Evolutionary conservation across 2,888 invertebrate species (phyloP).

Genomic region (Clitarchus hookeri): DNA sequence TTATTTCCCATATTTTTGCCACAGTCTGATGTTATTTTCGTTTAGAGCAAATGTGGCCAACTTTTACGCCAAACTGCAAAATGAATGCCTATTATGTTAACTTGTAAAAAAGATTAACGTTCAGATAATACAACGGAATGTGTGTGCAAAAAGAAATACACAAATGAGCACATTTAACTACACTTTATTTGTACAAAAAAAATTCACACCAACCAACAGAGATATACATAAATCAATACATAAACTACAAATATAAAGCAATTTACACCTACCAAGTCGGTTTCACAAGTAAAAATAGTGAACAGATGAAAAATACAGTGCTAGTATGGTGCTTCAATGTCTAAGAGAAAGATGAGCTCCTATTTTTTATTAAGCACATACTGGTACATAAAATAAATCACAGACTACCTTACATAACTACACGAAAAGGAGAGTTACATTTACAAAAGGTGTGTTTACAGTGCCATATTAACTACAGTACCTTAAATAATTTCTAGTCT

Average conservation of each 20-base stretch:
- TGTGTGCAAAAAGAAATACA: not conserved
- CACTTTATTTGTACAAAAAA: not conserved
- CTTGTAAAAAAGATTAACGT: not conserved
- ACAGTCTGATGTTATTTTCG: too few species aligned
- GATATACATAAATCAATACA: not conserved
- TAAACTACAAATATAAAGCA: not conserved
- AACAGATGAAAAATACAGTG: not conserved
- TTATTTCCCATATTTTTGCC: too few species aligned
- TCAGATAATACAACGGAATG: not conserved
- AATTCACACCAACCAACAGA: not conserved
- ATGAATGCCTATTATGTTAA: not conserved
- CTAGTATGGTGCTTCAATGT: not conserved
- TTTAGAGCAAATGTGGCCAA: too few species aligned
- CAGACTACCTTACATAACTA: conserved; percentile 6
- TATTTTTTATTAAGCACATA: not conserved
- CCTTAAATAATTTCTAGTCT: too few species aligned
- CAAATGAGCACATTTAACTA: not conserved
- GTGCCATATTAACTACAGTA: too few species aligned
- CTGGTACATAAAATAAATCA: not conserved
- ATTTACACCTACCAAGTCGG: not conserved
- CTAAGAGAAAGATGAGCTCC: too few species aligned
- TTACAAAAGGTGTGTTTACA: not conserved
- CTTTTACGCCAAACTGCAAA: too few species aligned
- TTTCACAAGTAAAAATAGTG: not conserved
- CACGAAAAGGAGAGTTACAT: not conserved